Conservation (phyloP, 2,113 vertebrate genomes). For the Clarias macrocephalus region DNA sequence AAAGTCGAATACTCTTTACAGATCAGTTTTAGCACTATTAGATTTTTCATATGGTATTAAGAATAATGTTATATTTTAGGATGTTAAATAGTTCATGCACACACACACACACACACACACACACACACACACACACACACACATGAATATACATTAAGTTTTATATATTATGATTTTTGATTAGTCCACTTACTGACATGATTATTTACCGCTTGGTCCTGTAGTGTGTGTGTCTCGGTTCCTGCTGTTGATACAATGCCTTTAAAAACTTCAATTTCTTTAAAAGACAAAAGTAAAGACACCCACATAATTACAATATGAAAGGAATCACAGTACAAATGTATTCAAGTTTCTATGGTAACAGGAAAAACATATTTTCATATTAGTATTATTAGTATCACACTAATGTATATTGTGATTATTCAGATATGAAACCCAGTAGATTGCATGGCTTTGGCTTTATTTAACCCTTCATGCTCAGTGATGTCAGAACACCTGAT, state of each 20-base stretch:
- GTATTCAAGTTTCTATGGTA: neutral
- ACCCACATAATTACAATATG: neutral
- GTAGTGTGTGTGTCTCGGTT: constrained; percentile 38
- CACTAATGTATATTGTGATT: neutral
- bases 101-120: no score
- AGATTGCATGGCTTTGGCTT: neutral
- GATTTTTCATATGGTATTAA: neutral
- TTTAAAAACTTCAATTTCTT: constrained; percentile 72
- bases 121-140: neutral
- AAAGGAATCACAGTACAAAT: neutral
- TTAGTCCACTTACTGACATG: constrained; percentile 52
- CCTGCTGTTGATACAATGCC: constrained; percentile 63
- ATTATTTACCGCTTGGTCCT: constrained; percentile 6
- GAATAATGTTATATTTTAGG: no score
- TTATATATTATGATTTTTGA: neutral
- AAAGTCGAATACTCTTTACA: neutral
- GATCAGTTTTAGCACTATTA: neutral
- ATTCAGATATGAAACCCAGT: neutral
- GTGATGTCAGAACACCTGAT: no score
- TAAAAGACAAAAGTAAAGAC: constrained; percentile 42
- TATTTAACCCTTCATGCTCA: no score
- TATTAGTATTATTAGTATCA: neutral
- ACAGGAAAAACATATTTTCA: neutral
- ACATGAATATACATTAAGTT: neutral
- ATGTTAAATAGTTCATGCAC: no score